Conservation (phyloP, 37 sponge, comb jelly and placozoan species). For the Chondrilla cf. caribensis region DNA sequence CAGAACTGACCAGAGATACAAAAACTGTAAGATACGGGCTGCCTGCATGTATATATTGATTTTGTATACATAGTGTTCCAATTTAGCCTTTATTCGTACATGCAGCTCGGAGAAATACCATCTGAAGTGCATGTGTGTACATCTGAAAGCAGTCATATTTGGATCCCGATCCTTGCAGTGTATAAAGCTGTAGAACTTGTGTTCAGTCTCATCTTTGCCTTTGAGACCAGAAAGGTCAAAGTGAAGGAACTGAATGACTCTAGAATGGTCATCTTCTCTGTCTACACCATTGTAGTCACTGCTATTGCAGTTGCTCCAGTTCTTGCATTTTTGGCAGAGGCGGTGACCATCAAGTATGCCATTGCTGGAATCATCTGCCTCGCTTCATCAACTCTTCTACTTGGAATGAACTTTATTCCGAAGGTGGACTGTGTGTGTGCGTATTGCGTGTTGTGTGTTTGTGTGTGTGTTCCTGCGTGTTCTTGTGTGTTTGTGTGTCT, state of each 20-base stretch:
- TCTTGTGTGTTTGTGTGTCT: no score
- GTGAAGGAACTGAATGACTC: conserved; percentile 42
- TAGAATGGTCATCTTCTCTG: conserved; percentile 32
- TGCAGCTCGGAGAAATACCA: neutral
- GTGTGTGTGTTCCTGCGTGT: no score
- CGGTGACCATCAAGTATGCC: conserved; percentile 29
- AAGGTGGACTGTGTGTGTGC: conserved; percentile 11
- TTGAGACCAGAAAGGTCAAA: conserved; percentile 34
- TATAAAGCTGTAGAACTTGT: conserved; percentile 60
- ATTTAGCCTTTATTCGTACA: neutral
- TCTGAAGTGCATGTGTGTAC: neutral
- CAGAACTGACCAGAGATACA: neutral
- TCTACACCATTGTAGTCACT: conserved; percentile 53
- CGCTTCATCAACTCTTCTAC: conserved; percentile 1
- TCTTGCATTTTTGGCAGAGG: conserved; percentile 23
- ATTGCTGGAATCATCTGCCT: conserved; percentile 44
- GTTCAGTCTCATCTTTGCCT: conserved; percentile 52
- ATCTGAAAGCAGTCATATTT: neutral
- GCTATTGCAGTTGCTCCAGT: conserved; percentile 44
- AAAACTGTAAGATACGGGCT: neutral
- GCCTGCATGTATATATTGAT: no score
- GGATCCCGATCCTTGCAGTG: conserved; percentile 36
- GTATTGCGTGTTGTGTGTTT: no score
- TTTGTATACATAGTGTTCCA: no score
- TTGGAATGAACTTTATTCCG: conserved; percentile 27